Conservation (phyloP, 2,888 invertebrate species). For the Scaptomyza tumidula region DNA sequence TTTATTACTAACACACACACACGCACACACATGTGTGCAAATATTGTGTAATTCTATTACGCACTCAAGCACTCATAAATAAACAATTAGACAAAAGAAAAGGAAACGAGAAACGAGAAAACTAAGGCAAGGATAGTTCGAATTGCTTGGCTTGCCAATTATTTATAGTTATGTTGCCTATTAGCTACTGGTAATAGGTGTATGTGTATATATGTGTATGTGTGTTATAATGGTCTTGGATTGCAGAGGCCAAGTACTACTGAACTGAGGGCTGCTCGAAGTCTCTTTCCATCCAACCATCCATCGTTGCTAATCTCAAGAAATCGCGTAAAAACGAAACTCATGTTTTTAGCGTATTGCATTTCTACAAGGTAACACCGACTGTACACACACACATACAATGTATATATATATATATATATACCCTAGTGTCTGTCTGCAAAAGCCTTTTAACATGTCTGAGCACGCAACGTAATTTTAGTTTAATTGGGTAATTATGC, state of each 20-base stretch:
- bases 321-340: constrained; percentile 68
- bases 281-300: neutral
- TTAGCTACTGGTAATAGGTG: constrained; percentile 38
- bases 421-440: constrained; percentile 55
- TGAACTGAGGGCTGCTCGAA: constrained; percentile 13
- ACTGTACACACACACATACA: neutral
- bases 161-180: constrained; percentile 75
- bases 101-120: neutral
- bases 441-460: constrained; percentile 84
- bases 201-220: neutral
- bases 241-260: constrained; percentile 2
- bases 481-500: constrained; percentile 85
- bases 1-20: constrained; percentile 5
- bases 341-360: constrained; percentile 41
- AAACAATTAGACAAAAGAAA: constrained; percentile 80
- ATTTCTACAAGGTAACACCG: constrained; percentile 22
- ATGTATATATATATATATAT: neutral
- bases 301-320: constrained; percentile 48
- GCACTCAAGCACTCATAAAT: constrained; percentile 82
- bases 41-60: constrained; percentile 82
- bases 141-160: constrained; percentile 54
- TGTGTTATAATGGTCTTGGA: constrained; percentile 1
- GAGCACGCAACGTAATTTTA: constrained; percentile 85
- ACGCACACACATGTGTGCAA: constrained; percentile 50
- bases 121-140: constrained; percentile 1